Base-by-base conservation (phyloP, 2,888 invertebrate species). In the Scelioninae gen. 2 region DNA sequence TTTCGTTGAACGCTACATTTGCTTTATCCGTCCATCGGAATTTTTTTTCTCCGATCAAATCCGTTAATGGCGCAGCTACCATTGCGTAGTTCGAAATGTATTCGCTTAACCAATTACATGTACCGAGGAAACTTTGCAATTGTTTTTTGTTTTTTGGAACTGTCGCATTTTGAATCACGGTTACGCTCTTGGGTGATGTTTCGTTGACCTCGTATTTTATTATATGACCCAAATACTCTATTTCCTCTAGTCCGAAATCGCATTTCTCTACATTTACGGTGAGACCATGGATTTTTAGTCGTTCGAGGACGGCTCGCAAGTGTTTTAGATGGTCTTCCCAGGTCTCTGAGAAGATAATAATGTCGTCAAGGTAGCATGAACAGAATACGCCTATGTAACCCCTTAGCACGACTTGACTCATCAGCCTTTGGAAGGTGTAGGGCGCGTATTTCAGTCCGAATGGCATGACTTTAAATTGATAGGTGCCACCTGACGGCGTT, bases 281-380 rank as follows among this genome's bases (percentile, higher is more conserved):
- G 0, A 72, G 58, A 6, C 33, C 69, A 41, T 77, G 74, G 3
- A 63, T 53, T 6, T 41, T 46, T 0, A 78, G 50, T 2, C 78
- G 33, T 19, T 80, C 78, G 1, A 80, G 41, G 0, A 80, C 61
- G 11, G 61, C 5, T 2, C 45, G 43, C 4, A 78, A 58, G 25
- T 78, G 77, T 0, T 35, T n/a, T 0, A 78, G 63, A 53, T 79
- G 78, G 4, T 77, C 68, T 0, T 58, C 48, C 33, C 28, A 63
- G 1, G 31, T 9, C 5, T 55, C 3, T 2, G 55, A 55, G 13
- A 13, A 77, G n/a, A 79, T 41, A 15, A 82, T 77, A n/a, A 82
- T 77, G 55, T 81, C 80, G 50, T 81, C 81, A 2, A 82, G 33
- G 55, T 82, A 81, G 0, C 76, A 79, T 3, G 74, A 16, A 1